Conservation (phyloP, 2,888 invertebrate species). For the Pollenia labialis region DNA sequence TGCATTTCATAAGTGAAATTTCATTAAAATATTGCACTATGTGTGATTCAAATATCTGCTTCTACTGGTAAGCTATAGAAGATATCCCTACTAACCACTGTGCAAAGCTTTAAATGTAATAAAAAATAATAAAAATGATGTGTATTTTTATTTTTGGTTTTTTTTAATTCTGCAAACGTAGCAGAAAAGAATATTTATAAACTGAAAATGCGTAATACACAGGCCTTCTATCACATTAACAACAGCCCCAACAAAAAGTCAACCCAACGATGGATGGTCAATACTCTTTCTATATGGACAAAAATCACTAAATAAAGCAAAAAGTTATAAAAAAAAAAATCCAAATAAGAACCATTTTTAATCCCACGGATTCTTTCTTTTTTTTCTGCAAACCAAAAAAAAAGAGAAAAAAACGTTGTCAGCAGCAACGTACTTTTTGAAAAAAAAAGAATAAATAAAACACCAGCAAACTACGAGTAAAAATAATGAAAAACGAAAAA, state of each 20-base stretch:
- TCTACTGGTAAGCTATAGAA: neutral
- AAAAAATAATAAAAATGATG: constrained; percentile 70
- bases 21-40: too few species aligned
- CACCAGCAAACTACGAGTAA: constrained; percentile 36
- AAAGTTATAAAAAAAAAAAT: constrained; percentile 50
- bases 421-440: constrained; percentile 60
- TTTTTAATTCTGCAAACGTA: constrained; percentile 68
- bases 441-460: constrained; percentile 26
- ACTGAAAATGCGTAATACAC: constrained; percentile 71
- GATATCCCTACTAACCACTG: constrained; percentile 21
- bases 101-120: constrained; percentile 62
- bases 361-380: constrained; percentile 77
- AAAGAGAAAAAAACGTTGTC: constrained; percentile 63
- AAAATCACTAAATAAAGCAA: constrained; percentile 56
- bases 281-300: constrained; percentile 40
- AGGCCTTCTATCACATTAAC: constrained; percentile 68
- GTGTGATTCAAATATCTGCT: neutral
- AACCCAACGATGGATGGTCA: constrained; percentile 41
- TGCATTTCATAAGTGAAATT: too few species aligned
- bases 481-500: constrained; percentile 53
- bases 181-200: constrained; percentile 64
- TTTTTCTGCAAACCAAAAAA: constrained; percentile 62
- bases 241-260: constrained; percentile 20
- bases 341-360: constrained; percentile 76
- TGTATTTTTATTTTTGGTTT: constrained; percentile 29